Base-by-base conservation (phyloP, 2,797 vertebrate species). In the Rhinogobio ventralis region DNA sequence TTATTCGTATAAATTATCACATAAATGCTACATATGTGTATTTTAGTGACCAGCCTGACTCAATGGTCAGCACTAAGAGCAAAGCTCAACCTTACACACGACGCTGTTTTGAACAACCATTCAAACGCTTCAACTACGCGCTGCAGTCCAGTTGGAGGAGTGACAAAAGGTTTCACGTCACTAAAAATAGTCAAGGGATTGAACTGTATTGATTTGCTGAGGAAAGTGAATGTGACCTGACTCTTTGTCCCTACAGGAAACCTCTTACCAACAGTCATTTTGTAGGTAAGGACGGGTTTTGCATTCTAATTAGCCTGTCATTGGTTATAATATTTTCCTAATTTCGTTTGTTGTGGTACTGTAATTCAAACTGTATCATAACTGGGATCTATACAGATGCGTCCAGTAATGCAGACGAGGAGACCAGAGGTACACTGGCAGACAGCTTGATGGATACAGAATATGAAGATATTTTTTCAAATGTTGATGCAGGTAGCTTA, bases 351-450 rank as follows among this genome's bases (percentile, higher is more conserved):
- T 53, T 76, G 2, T 57, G 33, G 33, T 30, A 60, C 10, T 25
- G n/a, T 60, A 19, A 46, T 15, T 68, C 33, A 42, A 62, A 74
- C 14, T 53, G 28, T 30, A 15, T 74, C 71, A 51, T 23, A 57
- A 57, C 20, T 76, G 49, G 28, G 66, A n/a, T 71, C 23, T 46
- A 3, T 93, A 85, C 87, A 96, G 96, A 96, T 92, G 94, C 95
- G 90, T 96, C 95, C 86, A 95, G 94, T 93, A 82, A 86, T 39
- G 95, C 96, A 91, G 83, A 86, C 55, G 78, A 86, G 45, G 90
- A 93, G 84, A 95, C 81, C 92, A 94, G 81, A 88, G 87, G 64
- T 93, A 93, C 87, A 94, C 94, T 83, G 92, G 92, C 90, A 49
- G 14, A 49, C 23, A 72, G 30, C n/a, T 11, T 55, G 17, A 73